phyloP scores from a whole-genome alignment of 92 coral and sea anemone genomes.

The Pocillopora grandis region DNA sequence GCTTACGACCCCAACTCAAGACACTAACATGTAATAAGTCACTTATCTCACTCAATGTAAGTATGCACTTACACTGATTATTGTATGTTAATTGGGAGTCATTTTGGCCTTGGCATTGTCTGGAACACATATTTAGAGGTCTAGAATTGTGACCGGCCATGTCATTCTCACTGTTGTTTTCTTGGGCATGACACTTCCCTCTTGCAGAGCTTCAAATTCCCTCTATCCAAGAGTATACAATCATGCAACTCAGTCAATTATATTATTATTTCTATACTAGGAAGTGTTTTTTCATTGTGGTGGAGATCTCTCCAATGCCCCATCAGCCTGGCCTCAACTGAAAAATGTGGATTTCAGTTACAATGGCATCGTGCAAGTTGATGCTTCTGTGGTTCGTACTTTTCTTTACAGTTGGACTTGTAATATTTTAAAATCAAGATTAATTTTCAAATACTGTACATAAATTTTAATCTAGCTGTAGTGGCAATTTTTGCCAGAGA shows the following conservation, averaged over 20 bases:
- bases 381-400: constrained; percentile 80
- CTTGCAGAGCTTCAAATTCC: no score
- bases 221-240: no score
- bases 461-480: no score
- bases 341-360: constrained; percentile 82
- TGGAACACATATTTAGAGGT: neutral
- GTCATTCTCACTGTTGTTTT: no score
- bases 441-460: no score
- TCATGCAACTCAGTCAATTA: neutral
- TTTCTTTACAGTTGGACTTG: neutral
- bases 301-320: constrained; percentile 79
- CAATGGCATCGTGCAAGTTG: constrained; percentile 81
- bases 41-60: constrained; percentile 82
- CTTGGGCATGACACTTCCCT: no score
- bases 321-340: constrained; percentile 82
- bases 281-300: constrained; percentile 91
- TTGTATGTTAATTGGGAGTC: neutral
- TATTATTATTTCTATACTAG: constrained; percentile 25
- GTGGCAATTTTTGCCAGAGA: no score
- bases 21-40: constrained; percentile 66
- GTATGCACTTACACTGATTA: constrained; percentile 13
- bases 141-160: no score
- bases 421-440: no score
- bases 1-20: constrained; percentile 77
- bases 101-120: neutral